Conservation (phyloP, 1,140 invertebrate genomes). For the Oppia nitens region DNA sequence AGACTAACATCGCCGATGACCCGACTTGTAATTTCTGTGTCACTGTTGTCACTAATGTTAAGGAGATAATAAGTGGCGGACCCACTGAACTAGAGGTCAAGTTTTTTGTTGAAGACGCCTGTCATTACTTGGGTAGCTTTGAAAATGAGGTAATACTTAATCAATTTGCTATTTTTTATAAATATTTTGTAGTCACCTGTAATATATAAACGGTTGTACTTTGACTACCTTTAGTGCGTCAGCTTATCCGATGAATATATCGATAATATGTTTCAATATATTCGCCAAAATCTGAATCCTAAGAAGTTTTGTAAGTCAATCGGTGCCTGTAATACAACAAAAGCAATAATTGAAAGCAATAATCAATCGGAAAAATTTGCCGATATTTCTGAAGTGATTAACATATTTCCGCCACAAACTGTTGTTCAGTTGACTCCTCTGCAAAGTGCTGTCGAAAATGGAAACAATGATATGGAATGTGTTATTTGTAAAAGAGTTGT, state of each 20-base stretch:
- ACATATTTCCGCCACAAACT: constrained; percentile 5
- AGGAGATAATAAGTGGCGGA: constrained; percentile 11
- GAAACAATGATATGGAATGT: constrained; percentile 10
- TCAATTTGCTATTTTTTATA: not conserved
- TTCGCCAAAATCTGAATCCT: constrained; percentile 6
- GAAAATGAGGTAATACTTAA: constrained; percentile 8
- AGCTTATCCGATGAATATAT: constrained; percentile 10
- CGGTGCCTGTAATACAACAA: not conserved
- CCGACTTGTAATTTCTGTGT: constrained; percentile 11
- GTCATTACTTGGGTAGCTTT: constrained; percentile 12
- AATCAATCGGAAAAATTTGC: not conserved
- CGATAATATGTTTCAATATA: constrained; percentile 8
- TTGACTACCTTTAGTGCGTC: constrained; percentile 8
- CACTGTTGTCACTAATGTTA: constrained; percentile 9
- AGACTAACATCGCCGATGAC: not conserved
- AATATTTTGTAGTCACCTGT: not conserved
- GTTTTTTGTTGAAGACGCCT: constrained; percentile 12
- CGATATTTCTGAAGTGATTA: constrained; percentile 1
- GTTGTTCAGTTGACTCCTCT: not conserved
- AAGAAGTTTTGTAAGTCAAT: constrained; percentile 7
- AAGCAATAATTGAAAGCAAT: not conserved
- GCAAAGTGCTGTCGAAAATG: not conserved
- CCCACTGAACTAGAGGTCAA: constrained; percentile 12
- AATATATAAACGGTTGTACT: no score
- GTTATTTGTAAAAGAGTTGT: constrained; percentile 17